Percentiles rank a stretch among this genome's conserved stretches.
Conservation (phyloP, 2,888 invertebrate species). For the Drosophila colorata region DNA sequence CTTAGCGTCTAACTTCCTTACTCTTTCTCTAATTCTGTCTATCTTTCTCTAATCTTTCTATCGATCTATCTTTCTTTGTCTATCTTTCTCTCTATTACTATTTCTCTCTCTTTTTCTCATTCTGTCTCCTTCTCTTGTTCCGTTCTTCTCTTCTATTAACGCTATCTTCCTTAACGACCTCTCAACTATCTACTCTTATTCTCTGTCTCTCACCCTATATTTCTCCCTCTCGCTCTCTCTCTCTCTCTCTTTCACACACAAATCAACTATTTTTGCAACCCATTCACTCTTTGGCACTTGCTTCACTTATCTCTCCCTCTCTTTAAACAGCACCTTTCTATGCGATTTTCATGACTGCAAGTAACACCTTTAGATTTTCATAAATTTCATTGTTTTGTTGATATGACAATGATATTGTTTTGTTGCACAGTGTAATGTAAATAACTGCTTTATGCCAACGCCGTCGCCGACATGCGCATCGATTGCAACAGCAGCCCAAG, state of each 20-base stretch:
- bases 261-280: no score
- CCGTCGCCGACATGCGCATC: constrained; percentile 53
- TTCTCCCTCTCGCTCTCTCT: background rate
- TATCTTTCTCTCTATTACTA: background rate
- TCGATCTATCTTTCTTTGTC: background rate
- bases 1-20: no score
- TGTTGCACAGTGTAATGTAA: constrained; percentile 54
- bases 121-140: no score
- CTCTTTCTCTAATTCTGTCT: no score
- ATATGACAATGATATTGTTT: background rate
- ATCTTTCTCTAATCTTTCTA: no score
- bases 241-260: no score
- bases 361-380: background rate
- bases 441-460: constrained; percentile 44
- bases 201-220: no score
- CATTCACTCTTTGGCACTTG: background rate
- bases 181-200: no score
- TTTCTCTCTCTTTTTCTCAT: background rate
- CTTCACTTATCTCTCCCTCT: no score
- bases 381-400: background rate
- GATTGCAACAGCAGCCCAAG: constrained; percentile 64
- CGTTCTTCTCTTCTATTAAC: background rate
- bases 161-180: no score
- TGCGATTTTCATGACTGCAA: constrained; percentile 1
- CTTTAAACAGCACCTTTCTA: background rate